phyloP scores from a whole-genome alignment of 1,140 invertebrate genomes.

The Mactra quadrangularis region DNA sequence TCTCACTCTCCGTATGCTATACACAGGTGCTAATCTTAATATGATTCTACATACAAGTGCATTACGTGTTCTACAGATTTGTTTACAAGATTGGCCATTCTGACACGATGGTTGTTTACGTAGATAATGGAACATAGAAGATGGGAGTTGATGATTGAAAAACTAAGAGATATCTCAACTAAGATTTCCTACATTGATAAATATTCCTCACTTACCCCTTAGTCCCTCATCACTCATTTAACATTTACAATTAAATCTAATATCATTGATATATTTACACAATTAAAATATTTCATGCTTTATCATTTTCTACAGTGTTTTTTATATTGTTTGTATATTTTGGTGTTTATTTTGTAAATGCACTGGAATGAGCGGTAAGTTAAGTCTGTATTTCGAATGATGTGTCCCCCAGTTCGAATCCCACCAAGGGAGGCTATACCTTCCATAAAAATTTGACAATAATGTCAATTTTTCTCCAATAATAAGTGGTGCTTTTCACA shows the following conservation, averaged over 20 bases:
- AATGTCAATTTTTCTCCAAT: too few relatives aligned
- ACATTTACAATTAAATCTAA: conserved; percentile 51
- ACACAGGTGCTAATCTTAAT: conserved; percentile 15
- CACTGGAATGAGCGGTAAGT: too few relatives aligned
- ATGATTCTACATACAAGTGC: conserved; percentile 1
- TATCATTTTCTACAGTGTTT: too few relatives aligned
- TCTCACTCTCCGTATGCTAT: too few relatives aligned
- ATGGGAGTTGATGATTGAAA: conserved; percentile 18
- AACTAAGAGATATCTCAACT: conserved; percentile 2
- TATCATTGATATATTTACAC: conserved; percentile 28
- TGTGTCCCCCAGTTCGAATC: too few relatives aligned
- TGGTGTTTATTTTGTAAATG: too few relatives aligned
- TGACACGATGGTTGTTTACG: conserved; percentile 49
- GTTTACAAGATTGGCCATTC: conserved; percentile 43
- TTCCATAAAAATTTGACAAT: too few relatives aligned
- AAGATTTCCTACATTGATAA: conserved; percentile 6
- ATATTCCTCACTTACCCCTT: not conserved
- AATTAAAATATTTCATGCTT: not conserved
- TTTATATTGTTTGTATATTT: too few relatives aligned
- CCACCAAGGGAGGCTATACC: too few relatives aligned
- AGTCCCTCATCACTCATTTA: conserved; percentile 21
- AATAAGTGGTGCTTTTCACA: too few relatives aligned
- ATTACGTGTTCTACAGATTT: conserved; percentile 35
- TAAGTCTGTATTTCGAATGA: too few relatives aligned
- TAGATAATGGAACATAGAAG: conserved; percentile 25